phyloP scores from a whole-genome alignment of 2,797 vertebrate genomes.

The Eurystomus glaucurus region DNA sequence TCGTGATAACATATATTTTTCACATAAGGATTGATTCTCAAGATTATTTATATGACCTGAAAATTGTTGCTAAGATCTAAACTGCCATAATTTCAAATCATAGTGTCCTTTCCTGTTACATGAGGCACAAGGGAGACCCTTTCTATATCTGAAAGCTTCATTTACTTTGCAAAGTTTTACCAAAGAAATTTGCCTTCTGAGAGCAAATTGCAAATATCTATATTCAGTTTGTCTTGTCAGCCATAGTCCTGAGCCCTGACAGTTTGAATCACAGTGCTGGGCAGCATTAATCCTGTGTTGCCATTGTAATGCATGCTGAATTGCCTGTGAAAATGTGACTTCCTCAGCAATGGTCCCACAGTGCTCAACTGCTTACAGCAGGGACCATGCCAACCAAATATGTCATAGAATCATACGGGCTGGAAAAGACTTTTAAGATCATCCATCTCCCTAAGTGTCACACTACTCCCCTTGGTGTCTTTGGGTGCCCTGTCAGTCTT shows the following conservation, averaged over 20 bases:
- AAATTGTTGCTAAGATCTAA: slow-evolving; percentile 5
- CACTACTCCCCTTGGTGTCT: background rate
- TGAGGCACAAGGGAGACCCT: background rate
- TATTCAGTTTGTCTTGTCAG: background rate
- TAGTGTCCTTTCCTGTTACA: background rate
- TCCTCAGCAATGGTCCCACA: background rate
- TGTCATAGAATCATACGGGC: no score
- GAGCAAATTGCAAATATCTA: background rate
- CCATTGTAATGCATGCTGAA: background rate
- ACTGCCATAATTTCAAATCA: background rate
- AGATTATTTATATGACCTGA: background rate
- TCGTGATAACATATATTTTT: background rate
- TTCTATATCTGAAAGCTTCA: background rate
- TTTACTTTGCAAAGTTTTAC: background rate
- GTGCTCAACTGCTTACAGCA: background rate
- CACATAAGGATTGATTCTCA: background rate
- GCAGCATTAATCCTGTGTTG: background rate
- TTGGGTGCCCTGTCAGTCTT: background rate
- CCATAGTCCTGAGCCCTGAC: background rate
- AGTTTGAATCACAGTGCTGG: background rate
- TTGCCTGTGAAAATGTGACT: background rate
- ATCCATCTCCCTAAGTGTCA: no score
- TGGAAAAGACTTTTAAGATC: no score
- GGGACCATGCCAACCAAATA: rapidly evolving
- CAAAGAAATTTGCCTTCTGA: background rate